Evolutionary conservation across 1,140 invertebrate genomes (phyloP), one percentile per base, ranked within the genome.

Genomic region (Himalopsyche phryganea): DNA sequence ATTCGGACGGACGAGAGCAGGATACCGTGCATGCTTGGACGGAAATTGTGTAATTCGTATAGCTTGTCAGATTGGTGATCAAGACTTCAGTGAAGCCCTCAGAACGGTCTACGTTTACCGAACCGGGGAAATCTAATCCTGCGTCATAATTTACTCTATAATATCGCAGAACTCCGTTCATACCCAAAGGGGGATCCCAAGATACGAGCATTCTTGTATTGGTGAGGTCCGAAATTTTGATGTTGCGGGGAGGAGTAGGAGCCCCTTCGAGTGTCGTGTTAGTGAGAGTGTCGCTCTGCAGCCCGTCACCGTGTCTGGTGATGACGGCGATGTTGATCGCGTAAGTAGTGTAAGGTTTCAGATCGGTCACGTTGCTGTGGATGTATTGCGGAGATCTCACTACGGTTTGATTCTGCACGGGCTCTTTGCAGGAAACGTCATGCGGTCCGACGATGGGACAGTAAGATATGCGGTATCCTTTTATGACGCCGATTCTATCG

Each of bases 331-430:
- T 81, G 3, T 80, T 80, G 6, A 94, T 75, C 66, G 80, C 84
- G 68, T 95, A 95, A 0, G 85, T 85, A 5, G 87, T 90, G 67
- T 85, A 93, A 3, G 92, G 90, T 52, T 81, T 80, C 28, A 95
- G 70, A 28, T 75, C 71, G 32, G 73, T 75, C 32, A 85, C 79
- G 9, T 78, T 83, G n/a, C 33, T 19, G 18, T 49, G 36, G 5
- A 13, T 40, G n/a, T 10, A 15, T 1, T 33, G 11, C 23, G 20
- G 10, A 11, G 1, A 45, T 42, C 38, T 15, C n/a, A 19, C n/a
- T 3, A 57, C 35, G 10, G 44, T 54, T 11, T 18, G 38, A 18
- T 47, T 58, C n/a, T 20, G 18, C 0, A 10, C 35, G 0, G 53
- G 48, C n/a, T 50, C 55, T 15, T 42, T 49, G 50, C 62, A 65